These are phyloP conservation scores for Arrhopalites spinosus DNA, from an alignment of 2,888 invertebrate genomes.

Conservation along the genomic window DNA sequence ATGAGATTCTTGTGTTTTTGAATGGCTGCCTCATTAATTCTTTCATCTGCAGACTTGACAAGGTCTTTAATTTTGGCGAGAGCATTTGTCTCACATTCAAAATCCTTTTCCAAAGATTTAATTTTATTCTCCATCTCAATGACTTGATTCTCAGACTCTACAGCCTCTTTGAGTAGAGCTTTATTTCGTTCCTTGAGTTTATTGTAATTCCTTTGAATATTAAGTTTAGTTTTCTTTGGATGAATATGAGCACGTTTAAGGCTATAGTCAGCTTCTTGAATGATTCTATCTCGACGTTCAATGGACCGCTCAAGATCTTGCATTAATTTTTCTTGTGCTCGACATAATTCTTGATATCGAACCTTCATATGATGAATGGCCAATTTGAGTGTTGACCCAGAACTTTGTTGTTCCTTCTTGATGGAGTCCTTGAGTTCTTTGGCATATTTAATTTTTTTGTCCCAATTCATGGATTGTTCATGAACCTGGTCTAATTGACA, in stretches of 20 bases:
- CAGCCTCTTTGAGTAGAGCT: conserved; percentile 60
- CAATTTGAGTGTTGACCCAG: conserved; percentile 46
- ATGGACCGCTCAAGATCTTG: conserved; percentile 71
- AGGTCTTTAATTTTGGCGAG: conserved; percentile 58
- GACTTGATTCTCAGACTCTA: conserved; percentile 57
- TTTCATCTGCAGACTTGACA: conserved; percentile 57
- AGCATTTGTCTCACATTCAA: conserved; percentile 57
- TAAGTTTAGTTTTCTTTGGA: conserved; percentile 62
- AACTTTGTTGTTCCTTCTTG: conserved; percentile 63
- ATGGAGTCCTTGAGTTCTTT: conserved; percentile 73
- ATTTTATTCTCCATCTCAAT: conserved; percentile 59
- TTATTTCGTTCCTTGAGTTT: conserved; percentile 67
- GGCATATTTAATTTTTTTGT: conserved; percentile 75
- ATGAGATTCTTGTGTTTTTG: conserved; percentile 65
- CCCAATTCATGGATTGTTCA: conserved; percentile 74
- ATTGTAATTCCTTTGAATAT: conserved; percentile 66
- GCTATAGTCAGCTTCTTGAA: conserved; percentile 65
- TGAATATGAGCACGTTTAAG: conserved; percentile 63
- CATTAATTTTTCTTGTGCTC: conserved; percentile 67
- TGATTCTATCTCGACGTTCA: conserved; percentile 68
- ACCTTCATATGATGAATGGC: conserved; percentile 58
- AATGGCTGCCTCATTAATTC: conserved; percentile 60
- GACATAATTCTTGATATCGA: conserved; percentile 63
- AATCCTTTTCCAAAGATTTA: conserved; percentile 55
- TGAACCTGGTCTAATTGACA: conserved; percentile 65